Evolutionary conservation across 2,113 vertebrate genomes (phyloP), one percentile per base, ranked within the genome.

Genomic region (Cebus imitator): DNA sequence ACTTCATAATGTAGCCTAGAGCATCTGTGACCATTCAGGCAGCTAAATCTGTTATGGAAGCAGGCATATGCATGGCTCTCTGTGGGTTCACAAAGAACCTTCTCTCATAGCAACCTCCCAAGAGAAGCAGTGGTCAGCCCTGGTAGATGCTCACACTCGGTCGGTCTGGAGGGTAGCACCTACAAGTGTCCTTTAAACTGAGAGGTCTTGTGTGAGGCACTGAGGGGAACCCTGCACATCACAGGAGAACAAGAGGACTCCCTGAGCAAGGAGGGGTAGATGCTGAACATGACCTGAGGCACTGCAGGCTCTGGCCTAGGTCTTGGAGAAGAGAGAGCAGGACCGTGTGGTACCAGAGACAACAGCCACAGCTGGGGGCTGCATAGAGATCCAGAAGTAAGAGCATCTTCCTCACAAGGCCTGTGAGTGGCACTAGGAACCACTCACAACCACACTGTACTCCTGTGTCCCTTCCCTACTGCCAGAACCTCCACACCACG

Each of bases 201-300:
- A 73, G 61, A 2, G 40, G 68, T 18, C 20, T 76, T 3, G 10
- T 40, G 13, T 68, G 30, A 32, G 61, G n/a, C 64, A 27, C 35
- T 18, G 20, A 90, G 80, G 43, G 79, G 32, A 66, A 35, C 52
- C 68, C 23, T 50, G 3, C 43, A 40, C 5, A 2, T 75, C 6
- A 6, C 27, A 75, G 48, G 48, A 61, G 43, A 66, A 35, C 16
- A 27, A 66, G 20, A 58, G 37, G 86, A 64, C 66, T 37, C 30
- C 48, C 50, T 1, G 2, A 32, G 30, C 0, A 20, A 50, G 35
- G 23, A 17, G 84, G 25, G 16, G 10, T 1, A 11, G n/a, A 50
- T 13, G 35, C 55, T 17, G 30, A 68, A 32, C 30, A 8, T 1
- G 9, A 21, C 70, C 50, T 10, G 32, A 76, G 50, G 30, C 25